Percentiles rank a stretch among this genome's conserved stretches.
These are phyloP conservation scores for Rhinophrynus dorsalis DNA, from an alignment of 2,797 vertebrate genomes.

Conservation along the genomic window DNA sequence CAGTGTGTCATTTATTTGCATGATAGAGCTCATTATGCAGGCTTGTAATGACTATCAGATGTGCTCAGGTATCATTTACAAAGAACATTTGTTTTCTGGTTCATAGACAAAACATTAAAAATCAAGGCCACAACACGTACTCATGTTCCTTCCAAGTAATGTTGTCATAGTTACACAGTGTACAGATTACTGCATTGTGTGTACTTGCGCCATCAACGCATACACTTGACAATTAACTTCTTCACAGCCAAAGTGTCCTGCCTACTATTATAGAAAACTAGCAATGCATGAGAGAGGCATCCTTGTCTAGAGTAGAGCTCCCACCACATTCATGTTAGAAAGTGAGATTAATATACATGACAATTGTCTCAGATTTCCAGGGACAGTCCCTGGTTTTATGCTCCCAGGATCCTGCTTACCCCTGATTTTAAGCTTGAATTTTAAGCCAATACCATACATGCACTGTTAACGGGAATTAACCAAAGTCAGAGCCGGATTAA, in stretches of 20 bases:
- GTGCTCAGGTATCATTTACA: conserved; percentile 1
- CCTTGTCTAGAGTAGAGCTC: no score
- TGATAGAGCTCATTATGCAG: conserved; percentile 5
- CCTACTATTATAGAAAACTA: no score
- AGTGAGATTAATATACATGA: no score
- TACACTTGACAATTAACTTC: background rate
- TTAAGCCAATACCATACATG: no score
- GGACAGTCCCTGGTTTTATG: no score
- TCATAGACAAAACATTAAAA: conserved; percentile 3
- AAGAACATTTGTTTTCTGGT: conserved; percentile 10
- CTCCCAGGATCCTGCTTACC: no score
- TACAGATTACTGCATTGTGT: background rate
- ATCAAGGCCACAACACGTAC: background rate
- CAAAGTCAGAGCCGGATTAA: no score
- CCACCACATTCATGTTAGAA: no score
- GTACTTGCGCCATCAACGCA: background rate
- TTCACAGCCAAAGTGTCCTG: background rate
- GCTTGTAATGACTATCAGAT: conserved; percentile 13
- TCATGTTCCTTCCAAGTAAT: conserved; percentile 4
- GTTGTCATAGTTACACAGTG: conserved; percentile 37
- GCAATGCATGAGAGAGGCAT: no score
- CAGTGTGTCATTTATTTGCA: conserved; percentile 3
- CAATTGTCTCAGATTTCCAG: no score
- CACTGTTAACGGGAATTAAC: no score
- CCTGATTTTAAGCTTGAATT: no score